Evolutionary conservation across 2,113 vertebrate species (phyloP), one percentile per base, ranked within the genome.

Genomic region (Zosterops japonicus): DNA sequence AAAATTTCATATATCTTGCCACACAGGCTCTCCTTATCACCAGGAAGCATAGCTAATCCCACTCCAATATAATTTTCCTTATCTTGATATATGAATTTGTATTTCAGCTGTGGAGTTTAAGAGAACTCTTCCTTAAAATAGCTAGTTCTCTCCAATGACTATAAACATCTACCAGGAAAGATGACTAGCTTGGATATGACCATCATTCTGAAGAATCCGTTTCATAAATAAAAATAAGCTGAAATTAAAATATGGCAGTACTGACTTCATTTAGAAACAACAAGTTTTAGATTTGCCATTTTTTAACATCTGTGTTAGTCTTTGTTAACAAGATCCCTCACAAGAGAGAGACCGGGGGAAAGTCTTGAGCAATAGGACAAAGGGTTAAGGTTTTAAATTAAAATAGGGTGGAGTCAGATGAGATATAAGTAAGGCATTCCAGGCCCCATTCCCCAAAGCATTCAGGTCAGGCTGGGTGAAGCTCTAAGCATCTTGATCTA

Each of bases 321-420:
- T 60, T 75, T 70, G 11, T 22, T 65, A 67, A 47, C 10, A 42
- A 60, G 20, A 42, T 47, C 0, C 4, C 8, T 2, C 9, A 50
- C 5, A 69, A 50, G 16, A 68, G 14, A 64, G 27, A 36, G 12
- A 49, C 8, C 0, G 4, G 23, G 3, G 20, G 4, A 2, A 67
- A 47, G 60, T 47, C 16, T 46, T 25, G 16, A 65, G 11, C 2
- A 9, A 28, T 4, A 46, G 17, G 8, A 39, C 12, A 53, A 65
- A 9, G 3, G 9, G 5, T 36, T 61, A 52, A 23, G 3, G 7
- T 72, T 85, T 67, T 61, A 33, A 56, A 20, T 14, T 49, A 47
- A 60, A 81, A 55, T 8, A 46, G 3, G 3, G 7, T 16, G n/a
- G 9, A 23, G 19, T 77, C 16, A 77, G 36, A 27, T 19, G 56